Base-by-base conservation (phyloP, 2,888 invertebrate species). In the Stenodera caucasica region DNA sequence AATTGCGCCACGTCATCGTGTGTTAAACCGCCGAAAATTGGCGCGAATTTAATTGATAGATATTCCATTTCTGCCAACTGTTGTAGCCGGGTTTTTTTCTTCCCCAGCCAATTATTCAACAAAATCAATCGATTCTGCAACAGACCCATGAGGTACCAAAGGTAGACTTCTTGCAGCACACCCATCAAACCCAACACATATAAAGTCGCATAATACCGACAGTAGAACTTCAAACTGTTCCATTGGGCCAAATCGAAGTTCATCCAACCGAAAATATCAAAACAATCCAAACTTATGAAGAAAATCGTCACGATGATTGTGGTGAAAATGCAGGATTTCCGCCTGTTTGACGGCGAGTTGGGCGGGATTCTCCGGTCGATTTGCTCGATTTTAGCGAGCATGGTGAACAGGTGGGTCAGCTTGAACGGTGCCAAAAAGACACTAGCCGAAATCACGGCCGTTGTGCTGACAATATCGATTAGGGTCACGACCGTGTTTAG, bases 141-240 rank as follows among this genome's bases (percentile, higher is more conserved):
- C 1, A 35, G 15, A 55, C 51, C 26, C 40, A 85, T 83, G 0
- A 84, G 81, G 67, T 87, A 82, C 32, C 85, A 85, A 59, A 85
- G 87, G 72, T 87, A 86, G 2, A 87, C 78, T 73, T 86, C 86
- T 70, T 86, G 77, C 45, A 84, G 81, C 68, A 86, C 78, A 50
- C 86, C 83, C 37, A 86, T 81, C 63, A 83, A 80, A 80, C 87
- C 87, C 68, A 87, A 81, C 3, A 85, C 70, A 69, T 87, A 88
- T 70, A 86, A 82, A 0, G 84, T 83, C 0, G 82, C 70, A 74
- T 87, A 88, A 74, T 86, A 86, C 15, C 74, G 77, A 3, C 83
- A 78, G 26, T 83, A 78, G 7, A 81, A 78, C 79, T 81, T 81
- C 82, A 76, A 75, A 76, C 21, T 49, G 12, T 37, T 29, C 15